These are phyloP conservation scores for Pristis pectinata DNA, from an alignment of 2,797 vertebrate species.

Conservation along the genomic window DNA sequence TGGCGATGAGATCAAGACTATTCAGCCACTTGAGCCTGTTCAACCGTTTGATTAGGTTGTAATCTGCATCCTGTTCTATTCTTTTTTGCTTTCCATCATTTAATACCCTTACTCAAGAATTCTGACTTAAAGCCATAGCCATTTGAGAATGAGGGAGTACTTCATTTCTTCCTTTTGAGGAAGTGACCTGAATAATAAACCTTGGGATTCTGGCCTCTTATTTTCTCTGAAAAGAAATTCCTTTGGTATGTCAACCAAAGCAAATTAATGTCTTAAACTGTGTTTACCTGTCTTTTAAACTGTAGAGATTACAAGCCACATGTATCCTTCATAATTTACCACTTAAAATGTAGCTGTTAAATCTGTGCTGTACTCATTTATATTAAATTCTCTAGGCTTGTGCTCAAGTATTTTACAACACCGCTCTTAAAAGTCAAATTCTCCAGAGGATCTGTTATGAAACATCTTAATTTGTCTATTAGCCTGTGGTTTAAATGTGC, in stretches of 20 bases:
- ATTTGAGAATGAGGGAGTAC: not conserved
- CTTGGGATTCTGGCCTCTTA: not conserved
- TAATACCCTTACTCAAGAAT: not conserved
- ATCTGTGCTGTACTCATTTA: not conserved
- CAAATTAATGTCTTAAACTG: not conserved
- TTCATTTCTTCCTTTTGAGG: not conserved
- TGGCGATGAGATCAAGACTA: not conserved
- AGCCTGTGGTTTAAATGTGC: not conserved
- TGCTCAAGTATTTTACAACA: not conserved
- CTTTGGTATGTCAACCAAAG: not conserved
- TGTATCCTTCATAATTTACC: not conserved
- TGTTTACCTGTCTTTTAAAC: not conserved
- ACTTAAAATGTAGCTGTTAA: not conserved
- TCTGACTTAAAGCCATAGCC: not conserved
- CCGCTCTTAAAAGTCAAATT: not conserved
- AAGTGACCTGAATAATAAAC: not conserved
- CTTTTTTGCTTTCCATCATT: not conserved
- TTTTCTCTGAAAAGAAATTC: not conserved
- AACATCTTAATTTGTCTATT: not conserved
- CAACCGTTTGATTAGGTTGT: not conserved
- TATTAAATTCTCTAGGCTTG: not conserved
- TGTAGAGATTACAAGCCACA: not conserved
- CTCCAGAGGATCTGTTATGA: not conserved
- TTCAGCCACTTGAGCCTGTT: not conserved
- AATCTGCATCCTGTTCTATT: not conserved